Evolutionary conservation across 1,140 invertebrate species (phyloP).

Genomic region (Cherax quadricarinatus): DNA sequence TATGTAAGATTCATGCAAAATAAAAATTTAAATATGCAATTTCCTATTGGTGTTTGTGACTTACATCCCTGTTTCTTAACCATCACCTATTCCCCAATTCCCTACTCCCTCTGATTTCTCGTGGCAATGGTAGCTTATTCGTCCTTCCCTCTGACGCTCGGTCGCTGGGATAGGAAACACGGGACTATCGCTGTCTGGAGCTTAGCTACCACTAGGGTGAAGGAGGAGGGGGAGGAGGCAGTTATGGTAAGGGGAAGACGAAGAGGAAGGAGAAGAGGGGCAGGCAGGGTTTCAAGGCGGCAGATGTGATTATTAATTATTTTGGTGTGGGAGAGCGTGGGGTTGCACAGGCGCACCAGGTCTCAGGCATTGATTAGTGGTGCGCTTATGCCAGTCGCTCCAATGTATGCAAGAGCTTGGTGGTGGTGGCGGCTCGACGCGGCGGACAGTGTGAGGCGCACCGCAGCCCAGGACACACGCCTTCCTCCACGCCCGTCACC

Average conservation of each 20-base stretch:
- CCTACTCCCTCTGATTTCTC: conserved; percentile 49
- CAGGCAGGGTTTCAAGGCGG: conserved; percentile 54
- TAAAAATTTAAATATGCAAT: not conserved
- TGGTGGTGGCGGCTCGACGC: conserved; percentile 44
- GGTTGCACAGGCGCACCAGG: conserved; percentile 61
- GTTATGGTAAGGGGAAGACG: not conserved
- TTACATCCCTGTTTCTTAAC: conserved; percentile 16
- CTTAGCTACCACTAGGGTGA: not conserved
- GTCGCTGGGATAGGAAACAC: conserved; percentile 14
- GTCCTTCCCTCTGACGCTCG: conserved; percentile 24
- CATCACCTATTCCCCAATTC: not conserved
- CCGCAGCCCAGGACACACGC: conserved; percentile 49
- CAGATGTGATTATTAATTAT: conserved; percentile 70
- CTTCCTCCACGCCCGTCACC: conserved; percentile 43
- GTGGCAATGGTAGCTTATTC: conserved; percentile 59
- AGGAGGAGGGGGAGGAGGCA: conserved; percentile 22
- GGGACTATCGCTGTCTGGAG: not conserved
- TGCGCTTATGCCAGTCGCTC: conserved; percentile 70
- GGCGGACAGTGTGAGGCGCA: conserved; percentile 63
- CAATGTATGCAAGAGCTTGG: conserved; percentile 71
- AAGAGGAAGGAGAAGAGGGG: conserved; percentile 42
- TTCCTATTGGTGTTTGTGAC: conserved; percentile 8
- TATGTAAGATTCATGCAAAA: not conserved
- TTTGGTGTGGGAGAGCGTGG: conserved; percentile 63
- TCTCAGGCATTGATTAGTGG: conserved; percentile 69